These are phyloP conservation scores for Ephydatia muelleri DNA, from an alignment of 37 sponge, comb jelly and placozoan genomes.

Conservation along the genomic window DNA sequence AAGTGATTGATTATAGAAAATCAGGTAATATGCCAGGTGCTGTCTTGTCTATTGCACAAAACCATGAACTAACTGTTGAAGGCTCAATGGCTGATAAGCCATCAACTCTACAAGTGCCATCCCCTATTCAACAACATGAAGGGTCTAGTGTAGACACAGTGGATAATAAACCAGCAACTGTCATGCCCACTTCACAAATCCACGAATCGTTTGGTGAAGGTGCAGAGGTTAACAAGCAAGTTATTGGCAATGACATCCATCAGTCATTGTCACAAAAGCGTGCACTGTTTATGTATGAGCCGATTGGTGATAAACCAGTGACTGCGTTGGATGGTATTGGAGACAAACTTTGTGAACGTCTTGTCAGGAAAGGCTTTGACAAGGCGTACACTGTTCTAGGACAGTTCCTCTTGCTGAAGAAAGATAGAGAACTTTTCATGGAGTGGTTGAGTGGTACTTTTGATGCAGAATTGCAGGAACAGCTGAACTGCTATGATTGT, in stretches of 20 bases:
- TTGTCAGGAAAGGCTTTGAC: slow-evolving; percentile 92
- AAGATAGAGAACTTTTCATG: slow-evolving; percentile 88
- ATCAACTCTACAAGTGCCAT: background rate
- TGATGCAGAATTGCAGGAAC: slow-evolving; percentile 89
- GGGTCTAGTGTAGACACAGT: no score
- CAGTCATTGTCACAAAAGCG: no score
- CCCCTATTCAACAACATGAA: no score
- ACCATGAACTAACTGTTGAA: no score
- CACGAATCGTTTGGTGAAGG: background rate
- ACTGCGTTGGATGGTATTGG: slow-evolving; percentile 93
- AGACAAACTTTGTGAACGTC: slow-evolving; percentile 65
- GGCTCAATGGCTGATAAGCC: no score
- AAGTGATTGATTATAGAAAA: no score
- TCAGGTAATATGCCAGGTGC: no score
- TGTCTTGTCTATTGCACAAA: no score
- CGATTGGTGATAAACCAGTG: slow-evolving; percentile 96
- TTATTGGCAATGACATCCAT: no score
- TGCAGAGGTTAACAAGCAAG: background rate
- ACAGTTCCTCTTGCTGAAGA: slow-evolving; percentile 93
- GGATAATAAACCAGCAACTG: background rate
- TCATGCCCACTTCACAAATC: background rate
- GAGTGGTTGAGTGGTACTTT: slow-evolving; percentile 90
- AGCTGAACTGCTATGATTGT: slow-evolving; percentile 82
- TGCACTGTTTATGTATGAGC: slow-evolving; percentile 84
- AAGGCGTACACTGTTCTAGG: slow-evolving; percentile 95